Percentiles rank a stretch among this genome's conserved stretches.
Conservation (phyloP, 2,888 invertebrate genomes). For the Dyspetes luteomarginatus region DNA sequence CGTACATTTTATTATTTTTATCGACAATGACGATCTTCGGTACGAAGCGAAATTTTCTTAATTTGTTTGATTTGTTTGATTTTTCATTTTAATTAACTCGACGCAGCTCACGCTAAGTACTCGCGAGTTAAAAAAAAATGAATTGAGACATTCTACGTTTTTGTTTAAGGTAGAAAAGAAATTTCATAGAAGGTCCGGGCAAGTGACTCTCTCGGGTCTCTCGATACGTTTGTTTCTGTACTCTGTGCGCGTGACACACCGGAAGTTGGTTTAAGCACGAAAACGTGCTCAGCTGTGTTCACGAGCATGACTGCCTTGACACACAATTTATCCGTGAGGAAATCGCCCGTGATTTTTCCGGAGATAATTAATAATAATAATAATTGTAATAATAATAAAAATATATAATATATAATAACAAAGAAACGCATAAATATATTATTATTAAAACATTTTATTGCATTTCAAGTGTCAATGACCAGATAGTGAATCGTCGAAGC, state of each 20-base stretch:
- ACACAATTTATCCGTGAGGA: background rate
- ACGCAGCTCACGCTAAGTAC: too few species aligned
- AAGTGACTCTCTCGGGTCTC: background rate
- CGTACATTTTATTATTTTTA: slow-evolving; percentile 33
- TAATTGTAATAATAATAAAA: background rate
- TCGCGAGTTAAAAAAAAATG: background rate
- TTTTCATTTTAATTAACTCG: too few species aligned
- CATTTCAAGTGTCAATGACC: background rate
- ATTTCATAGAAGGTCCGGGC: slow-evolving; percentile 33
- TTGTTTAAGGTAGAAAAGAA: background rate
- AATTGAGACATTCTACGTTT: background rate
- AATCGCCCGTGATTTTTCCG: background rate
- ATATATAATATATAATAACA: background rate
- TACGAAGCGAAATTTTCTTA: background rate
- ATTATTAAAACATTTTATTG: background rate
- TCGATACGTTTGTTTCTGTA: background rate
- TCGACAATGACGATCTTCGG: slow-evolving; percentile 18
- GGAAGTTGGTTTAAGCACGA: slow-evolving; percentile 48
- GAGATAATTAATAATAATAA: background rate
- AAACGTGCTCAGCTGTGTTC: slow-evolving; percentile 37
- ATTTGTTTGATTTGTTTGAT: background rate
- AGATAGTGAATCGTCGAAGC: too few species aligned
- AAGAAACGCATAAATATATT: background rate
- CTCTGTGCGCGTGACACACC: slow-evolving; percentile 1
- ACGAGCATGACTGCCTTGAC: slow-evolving; percentile 55